phyloP scores from a whole-genome alignment of 2,888 invertebrate genomes.

The Sarcophaga variegata region DNA sequence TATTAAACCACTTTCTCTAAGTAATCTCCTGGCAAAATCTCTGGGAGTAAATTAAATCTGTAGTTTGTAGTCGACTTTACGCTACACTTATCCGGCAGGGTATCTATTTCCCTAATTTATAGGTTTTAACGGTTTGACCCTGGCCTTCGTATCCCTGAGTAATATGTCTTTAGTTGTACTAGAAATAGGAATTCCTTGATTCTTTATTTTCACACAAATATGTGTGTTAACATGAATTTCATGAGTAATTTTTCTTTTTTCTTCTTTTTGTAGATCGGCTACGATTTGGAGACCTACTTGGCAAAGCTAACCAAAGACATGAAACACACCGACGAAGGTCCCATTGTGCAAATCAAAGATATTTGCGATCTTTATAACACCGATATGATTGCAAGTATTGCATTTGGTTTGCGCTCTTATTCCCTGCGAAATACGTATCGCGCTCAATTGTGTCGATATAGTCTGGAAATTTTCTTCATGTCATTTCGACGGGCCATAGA shows the following conservation, averaged over 20 bases:
- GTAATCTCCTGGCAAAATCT: too few species aligned
- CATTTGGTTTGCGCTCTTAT: conserved; percentile 82
- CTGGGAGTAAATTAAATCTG: too few species aligned
- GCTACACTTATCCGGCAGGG: too few species aligned
- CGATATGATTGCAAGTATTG: conserved; percentile 82
- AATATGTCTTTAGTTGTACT: too few species aligned
- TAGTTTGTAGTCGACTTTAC: too few species aligned
- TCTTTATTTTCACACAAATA: too few species aligned
- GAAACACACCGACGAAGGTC: conserved; percentile 71
- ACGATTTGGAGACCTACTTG: conserved; percentile 78
- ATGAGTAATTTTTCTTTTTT: neutral
- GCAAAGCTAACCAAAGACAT: conserved; percentile 74
- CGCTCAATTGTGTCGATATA: conserved; percentile 80
- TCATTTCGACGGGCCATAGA: conserved; percentile 79
- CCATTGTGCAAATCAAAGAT: conserved; percentile 77
- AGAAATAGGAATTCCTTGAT: too few species aligned
- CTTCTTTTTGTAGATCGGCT: conserved; percentile 75
- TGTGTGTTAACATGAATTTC: too few species aligned
- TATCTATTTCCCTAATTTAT: too few species aligned
- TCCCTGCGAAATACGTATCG: conserved; percentile 80
- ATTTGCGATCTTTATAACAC: conserved; percentile 80
- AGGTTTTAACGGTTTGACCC: too few species aligned
- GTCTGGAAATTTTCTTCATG: conserved; percentile 80
- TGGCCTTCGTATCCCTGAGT: too few species aligned
- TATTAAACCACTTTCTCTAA: too few species aligned